A percentile compares a stretch with the other conserved stretches of the same genome.
These are phyloP conservation scores for Caranx ignobilis DNA, from an alignment of 2,113 vertebrate species.

Conservation along the genomic window DNA sequence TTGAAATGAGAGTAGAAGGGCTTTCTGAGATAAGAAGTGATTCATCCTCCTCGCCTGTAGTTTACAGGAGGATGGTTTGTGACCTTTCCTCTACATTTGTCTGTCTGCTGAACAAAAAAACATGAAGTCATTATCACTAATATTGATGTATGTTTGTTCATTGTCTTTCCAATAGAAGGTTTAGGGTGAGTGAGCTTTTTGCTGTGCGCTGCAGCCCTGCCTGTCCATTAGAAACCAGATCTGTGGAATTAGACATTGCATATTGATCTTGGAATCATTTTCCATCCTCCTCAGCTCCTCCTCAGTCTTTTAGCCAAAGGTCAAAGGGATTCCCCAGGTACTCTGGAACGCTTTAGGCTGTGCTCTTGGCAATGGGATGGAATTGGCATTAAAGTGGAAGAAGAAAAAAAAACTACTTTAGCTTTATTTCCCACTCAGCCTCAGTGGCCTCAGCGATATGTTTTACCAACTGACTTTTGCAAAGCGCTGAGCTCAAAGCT, in stretches of 20 bases:
- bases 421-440: not conserved
- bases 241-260: not conserved
- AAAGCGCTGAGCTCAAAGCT: not conserved
- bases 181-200: not conserved
- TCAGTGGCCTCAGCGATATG: not conserved
- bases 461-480: not conserved
- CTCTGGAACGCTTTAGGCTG: not conserved
- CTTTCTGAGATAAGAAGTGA: no score
- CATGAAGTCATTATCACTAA: not conserved
- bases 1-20: no score
- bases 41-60: no score
- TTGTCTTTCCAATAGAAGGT: constrained; percentile 1
- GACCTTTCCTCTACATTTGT: not conserved
- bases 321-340: constrained; percentile 6
- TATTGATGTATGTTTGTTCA: not conserved
- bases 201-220: not conserved
- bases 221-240: constrained; percentile 26
- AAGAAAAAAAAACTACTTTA: not conserved
- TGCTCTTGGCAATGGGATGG: not conserved
- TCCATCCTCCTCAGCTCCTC: constrained; percentile 21
- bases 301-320: constrained; percentile 11
- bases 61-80: not conserved
- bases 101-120: not conserved
- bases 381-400: not conserved
- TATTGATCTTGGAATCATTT: constrained; percentile 36